phyloP scores from a whole-genome alignment of 1,140 invertebrate species.

The Vollenhovia emeryi region DNA sequence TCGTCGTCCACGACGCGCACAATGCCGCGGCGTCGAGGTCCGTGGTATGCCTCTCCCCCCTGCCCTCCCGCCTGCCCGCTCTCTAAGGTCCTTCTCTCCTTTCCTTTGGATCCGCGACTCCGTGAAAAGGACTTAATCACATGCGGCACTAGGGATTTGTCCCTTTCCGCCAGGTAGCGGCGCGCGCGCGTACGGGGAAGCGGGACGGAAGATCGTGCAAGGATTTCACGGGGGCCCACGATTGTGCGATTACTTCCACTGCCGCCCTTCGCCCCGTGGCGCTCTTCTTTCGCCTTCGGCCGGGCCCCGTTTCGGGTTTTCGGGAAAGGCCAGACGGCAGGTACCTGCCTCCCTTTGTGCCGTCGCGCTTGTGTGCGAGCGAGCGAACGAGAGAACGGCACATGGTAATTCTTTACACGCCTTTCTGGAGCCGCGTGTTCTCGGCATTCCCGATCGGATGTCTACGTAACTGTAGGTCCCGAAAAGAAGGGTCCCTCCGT shows the following conservation, averaged over 20 bases:
- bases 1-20: slow-evolving; percentile 69
- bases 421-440: not conserved
- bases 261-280: no score
- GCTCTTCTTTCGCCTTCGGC: not conserved
- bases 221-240: slow-evolving; percentile 26
- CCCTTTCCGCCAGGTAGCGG: slow-evolving; percentile 64
- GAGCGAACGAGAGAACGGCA: not conserved
- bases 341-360: slow-evolving; percentile 41
- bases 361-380: not conserved
- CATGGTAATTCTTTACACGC: slow-evolving; percentile 10
- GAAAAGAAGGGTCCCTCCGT: not conserved
- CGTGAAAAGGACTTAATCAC: slow-evolving; percentile 73
- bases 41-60: slow-evolving; percentile 23
- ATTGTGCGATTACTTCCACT: not conserved
- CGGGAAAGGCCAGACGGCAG: slow-evolving; percentile 42
- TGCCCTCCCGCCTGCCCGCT: no score
- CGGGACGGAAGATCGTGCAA: not conserved
- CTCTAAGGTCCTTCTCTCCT: slow-evolving; percentile 5
- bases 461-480: not conserved
- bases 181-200: not conserved
- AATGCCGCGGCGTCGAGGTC: slow-evolving; percentile 58
- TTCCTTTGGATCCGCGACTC: slow-evolving; percentile 58
- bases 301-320: slow-evolving; percentile 39
- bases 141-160: slow-evolving; percentile 66
- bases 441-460: not conserved